phyloP scores from a whole-genome alignment of 2,113 vertebrate species.

The Halcyon malimbica region DNA sequence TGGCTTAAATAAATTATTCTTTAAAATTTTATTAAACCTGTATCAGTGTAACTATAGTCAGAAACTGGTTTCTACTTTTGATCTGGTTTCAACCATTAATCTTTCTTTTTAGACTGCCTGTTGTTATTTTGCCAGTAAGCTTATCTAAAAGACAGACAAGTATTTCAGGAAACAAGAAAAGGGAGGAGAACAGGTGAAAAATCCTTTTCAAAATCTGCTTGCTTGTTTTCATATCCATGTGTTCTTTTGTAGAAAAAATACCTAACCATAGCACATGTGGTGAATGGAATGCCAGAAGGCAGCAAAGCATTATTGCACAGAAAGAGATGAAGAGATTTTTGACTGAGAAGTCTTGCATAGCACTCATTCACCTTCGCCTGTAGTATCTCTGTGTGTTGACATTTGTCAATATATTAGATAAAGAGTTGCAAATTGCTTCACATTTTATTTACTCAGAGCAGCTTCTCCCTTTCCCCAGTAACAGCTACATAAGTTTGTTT shows the following conservation, averaged over 20 bases:
- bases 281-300: not conserved
- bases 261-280: not conserved
- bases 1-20: not conserved
- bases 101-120: constrained; percentile 21
- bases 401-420: constrained; percentile 1
- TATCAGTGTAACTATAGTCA: not conserved
- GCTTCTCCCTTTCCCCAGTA: not conserved
- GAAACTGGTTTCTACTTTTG: not conserved
- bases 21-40: not conserved
- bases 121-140: not conserved
- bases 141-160: not conserved
- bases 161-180: constrained; percentile 1
- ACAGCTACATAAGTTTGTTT: not conserved
- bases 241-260: not conserved
- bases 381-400: not conserved
- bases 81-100: not conserved
- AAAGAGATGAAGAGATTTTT: not conserved
- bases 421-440: constrained; percentile 6
- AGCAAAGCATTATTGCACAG: not conserved
- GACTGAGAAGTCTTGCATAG: not conserved
- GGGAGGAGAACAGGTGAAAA: not conserved
- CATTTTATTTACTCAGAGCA: constrained; percentile 5
- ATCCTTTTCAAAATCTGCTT: not conserved
- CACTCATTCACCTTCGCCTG: not conserved
- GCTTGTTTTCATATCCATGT: not conserved